Evolutionary conservation across 2,113 vertebrate genomes (phyloP), one percentile per base, ranked within the genome.

Genomic region (Tachysurus fulvidraco): DNA sequence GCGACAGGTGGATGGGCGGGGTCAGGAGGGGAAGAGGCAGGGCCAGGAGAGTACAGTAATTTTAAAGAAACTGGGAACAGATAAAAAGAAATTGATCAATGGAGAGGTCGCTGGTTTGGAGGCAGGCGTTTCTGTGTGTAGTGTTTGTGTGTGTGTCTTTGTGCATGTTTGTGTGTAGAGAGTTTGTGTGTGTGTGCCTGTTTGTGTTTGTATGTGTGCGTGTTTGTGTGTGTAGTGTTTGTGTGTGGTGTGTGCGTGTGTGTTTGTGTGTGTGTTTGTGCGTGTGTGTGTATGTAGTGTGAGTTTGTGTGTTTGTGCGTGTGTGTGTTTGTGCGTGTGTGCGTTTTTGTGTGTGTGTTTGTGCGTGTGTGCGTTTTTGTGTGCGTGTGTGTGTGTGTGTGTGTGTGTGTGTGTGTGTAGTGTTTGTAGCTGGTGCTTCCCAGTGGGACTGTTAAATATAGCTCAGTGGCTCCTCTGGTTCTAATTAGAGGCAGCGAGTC

Each of bases 391-490:
- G 83, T 73, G 28, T 74, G 67, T 57, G 69, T 30, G 74, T 28
- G n/a, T 4, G 46, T 44, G 54, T 1, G 64, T 36, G 28, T 52
- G 19, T 25, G 64, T 16, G 85, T 10, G 44, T 46, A n/a, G 64
- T 81, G 85, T 86, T 86, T 81, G 46, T 60, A 81, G 78, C 41
- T 23, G 65, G 78, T 57, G 23, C 12, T 59, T 41, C 85, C 74
- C 85, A 60, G 52, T 81, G 85, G 85, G 78, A 80, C 65, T 44
- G 77, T 73, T 81, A 81, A 81, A 86, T 73, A 71, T 86, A 86
- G 85, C 46, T 71, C 79, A 86, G 85, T 46, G 60, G 85, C 85
- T 81, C 64, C 85, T 81, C 79, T 81, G 54, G 52, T 73, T 73
- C 78, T 65, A 86, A 86, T 86, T 86, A 86, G 52, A 86, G 77